Evolutionary conservation across 2,113 vertebrate genomes (phyloP).

Genomic region (Callipepla squamata): DNA sequence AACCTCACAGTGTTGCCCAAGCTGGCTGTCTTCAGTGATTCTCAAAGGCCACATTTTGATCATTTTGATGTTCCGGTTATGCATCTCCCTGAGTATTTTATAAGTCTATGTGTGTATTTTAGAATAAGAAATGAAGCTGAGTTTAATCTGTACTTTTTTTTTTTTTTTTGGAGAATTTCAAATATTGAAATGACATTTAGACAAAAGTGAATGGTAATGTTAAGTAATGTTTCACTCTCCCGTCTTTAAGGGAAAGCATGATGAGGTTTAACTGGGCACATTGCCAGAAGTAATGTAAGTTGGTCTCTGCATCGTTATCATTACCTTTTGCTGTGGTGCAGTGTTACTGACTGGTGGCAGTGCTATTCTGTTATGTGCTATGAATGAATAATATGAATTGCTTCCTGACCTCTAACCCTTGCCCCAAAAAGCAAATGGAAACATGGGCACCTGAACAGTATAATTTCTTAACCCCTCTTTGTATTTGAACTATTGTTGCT

Average conservation of each 20-base stretch:
- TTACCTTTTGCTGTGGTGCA: not conserved
- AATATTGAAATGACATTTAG: not conserved
- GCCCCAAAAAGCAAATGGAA: not conserved
- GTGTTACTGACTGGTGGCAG: not conserved
- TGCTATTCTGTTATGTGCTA: not conserved
- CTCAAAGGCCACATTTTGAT: not conserved
- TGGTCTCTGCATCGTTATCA: not conserved
- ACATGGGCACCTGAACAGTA: not conserved
- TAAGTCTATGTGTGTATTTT: not conserved
- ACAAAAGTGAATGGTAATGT: not conserved
- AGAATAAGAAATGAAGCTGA: not conserved
- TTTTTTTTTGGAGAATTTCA: not conserved
- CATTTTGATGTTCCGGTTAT: not conserved
- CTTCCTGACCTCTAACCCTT: not conserved
- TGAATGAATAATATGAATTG: not conserved
- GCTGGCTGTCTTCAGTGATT: not conserved
- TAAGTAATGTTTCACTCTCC: not conserved
- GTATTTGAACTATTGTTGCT: not conserved
- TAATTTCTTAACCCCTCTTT: not conserved
- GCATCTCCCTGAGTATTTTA: not conserved
- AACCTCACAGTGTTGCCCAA: not conserved
- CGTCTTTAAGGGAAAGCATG: not conserved
- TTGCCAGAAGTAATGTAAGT: not conserved
- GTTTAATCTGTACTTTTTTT: not conserved
- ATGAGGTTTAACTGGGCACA: not conserved